Percentiles rank a stretch among this genome's conserved stretches.
Evolutionary conservation across 2,888 invertebrate species (phyloP).

Genomic region (Drosophila fulvimacula): DNA sequence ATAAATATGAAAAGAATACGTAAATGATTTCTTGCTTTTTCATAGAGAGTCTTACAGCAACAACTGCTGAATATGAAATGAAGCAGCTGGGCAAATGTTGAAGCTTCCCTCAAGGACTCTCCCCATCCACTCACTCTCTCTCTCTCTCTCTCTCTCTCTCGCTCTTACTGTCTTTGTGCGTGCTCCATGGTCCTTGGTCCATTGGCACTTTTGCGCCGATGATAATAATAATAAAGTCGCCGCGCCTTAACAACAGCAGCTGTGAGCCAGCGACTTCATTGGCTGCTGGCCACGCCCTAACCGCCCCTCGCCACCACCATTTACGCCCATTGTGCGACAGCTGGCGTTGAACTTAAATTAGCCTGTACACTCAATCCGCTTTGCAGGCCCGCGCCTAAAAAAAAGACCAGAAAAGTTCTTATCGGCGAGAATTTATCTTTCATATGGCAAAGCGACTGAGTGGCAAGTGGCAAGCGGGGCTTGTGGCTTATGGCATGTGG

Average conservation of each 20-base stretch:
- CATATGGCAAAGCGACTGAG: slow-evolving; percentile 67
- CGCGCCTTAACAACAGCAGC: slow-evolving; percentile 51
- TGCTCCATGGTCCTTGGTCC: slow-evolving; percentile 27
- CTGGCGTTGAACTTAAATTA: slow-evolving; percentile 80
- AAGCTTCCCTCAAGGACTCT: neutral
- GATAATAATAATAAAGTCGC: slow-evolving; percentile 79
- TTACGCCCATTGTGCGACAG: slow-evolving; percentile 60
- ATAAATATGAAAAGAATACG: slow-evolving; percentile 44
- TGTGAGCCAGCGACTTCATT: slow-evolving; percentile 13
- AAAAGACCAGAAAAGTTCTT: slow-evolving; percentile 68
- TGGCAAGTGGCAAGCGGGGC: slow-evolving; percentile 29
- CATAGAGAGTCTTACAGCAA: slow-evolving; percentile 36
- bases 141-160: too few species aligned
- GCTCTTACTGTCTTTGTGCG: neutral
- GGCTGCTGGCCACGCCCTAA: slow-evolving; percentile 24
- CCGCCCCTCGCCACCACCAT: slow-evolving; percentile 1
- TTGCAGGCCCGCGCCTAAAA: slow-evolving; percentile 35
- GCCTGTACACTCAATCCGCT: slow-evolving; percentile 76
- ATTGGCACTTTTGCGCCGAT: slow-evolving; percentile 59
- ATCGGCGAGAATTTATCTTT: slow-evolving; percentile 78
- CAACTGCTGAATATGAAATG: slow-evolving; percentile 77
- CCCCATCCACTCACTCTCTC: neutral
- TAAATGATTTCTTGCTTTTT: slow-evolving; percentile 62
- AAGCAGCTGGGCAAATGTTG: slow-evolving; percentile 69
- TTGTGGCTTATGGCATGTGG: slow-evolving; percentile 26